Base-by-base conservation (phyloP, 2,888 invertebrate genomes). In the Chrysolina americana region DNA sequence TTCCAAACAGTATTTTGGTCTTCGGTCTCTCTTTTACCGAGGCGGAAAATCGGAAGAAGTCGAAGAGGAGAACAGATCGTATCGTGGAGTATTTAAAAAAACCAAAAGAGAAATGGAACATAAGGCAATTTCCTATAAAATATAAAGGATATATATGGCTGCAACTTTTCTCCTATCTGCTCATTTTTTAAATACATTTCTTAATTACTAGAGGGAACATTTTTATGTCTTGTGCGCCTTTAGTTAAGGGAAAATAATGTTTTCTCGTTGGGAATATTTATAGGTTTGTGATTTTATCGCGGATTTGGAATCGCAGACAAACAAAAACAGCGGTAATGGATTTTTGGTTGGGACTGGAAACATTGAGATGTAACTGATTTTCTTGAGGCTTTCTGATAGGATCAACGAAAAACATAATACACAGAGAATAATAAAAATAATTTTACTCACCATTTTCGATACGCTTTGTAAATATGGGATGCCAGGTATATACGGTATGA, bases 111-210 rank as follows among this genome's bases (percentile, higher is more conserved):
- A 83, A 83, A 80, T 77, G 83, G 81, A 85, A 85, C 85, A 83
- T 83, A 83, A 85, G 83, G 84, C 84, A 84, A 84, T 85, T 86
- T 85, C 84, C 85, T 85, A 85, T 85, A 85, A 84, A 85, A 84
- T 83, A 83, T 85, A 85, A 85, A 81, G 85, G 82, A 85, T 85
- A 84, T 85, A 84, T 86, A 86, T 83, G 84, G 84, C 85, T 80
- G 83, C 82, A 84, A 83, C 83, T 84, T 85, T 83, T 83, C 82
- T 84, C 83, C 82, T 82, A 81, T 83, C 82, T 83, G 81, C 79
- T 78, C 82, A 84, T 84, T 86, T 85, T 85, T 86, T 85, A 84
- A 85, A 85, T 85, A 85, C 85, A 83, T 84, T 83, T 83, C 83
- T 83, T 84, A 84, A 84, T 84, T 84, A 84, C 84, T 81, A 81